Evolutionary conservation across 2,113 vertebrate species (phyloP), one percentile per base, ranked within the genome.

Genomic region (Nothobranchius kuhntae): DNA sequence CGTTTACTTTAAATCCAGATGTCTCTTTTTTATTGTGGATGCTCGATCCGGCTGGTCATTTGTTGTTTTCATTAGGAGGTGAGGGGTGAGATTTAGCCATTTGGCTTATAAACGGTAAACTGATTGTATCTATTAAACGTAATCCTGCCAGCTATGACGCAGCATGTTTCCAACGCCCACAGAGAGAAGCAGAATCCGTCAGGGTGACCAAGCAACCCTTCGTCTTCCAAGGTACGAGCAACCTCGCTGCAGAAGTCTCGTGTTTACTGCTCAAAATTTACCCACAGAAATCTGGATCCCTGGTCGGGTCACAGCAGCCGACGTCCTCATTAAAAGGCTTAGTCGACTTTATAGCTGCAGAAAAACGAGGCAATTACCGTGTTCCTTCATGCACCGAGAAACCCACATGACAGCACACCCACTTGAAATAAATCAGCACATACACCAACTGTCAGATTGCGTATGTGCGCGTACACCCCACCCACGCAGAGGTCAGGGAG

Each of bases 1-100:
- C 68, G 53, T 77, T 74, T 71, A 44, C 45, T 64, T 68, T 61
- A 42, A 59, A 46, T 61, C 42, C 76, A 82, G 73, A 71, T 46
- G 48, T 81, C 17, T 61, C 47, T 10, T 53, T 35, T 65, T 66
- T 30, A 10, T 51, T 47, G 42, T 40, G 11, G 30, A 46, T 51
- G n/a, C 11, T 42, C 17, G 2, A 24, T 63, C 40, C 26, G 30
- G 24, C 7, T 14, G 13, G 21, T 7, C 5, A 40, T 9, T 17
- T 38, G 35, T 36, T 35, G 0, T 36, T 36, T 36, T 36, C 13
- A 36, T 15, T 36, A 1, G 9, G 15, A 30, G 54, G 14, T 36
- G 30, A 53, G 4, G 26, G 4, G 26, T 4, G 44, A 11, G 11
- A 11, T 57, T 57, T 45, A 1, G 11, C 40, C 12, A 40, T 21